Evolutionary conservation across 2,888 invertebrate genomes (phyloP), one percentile per base, ranked within the genome.

Genomic region (Megamerina dolium): DNA sequence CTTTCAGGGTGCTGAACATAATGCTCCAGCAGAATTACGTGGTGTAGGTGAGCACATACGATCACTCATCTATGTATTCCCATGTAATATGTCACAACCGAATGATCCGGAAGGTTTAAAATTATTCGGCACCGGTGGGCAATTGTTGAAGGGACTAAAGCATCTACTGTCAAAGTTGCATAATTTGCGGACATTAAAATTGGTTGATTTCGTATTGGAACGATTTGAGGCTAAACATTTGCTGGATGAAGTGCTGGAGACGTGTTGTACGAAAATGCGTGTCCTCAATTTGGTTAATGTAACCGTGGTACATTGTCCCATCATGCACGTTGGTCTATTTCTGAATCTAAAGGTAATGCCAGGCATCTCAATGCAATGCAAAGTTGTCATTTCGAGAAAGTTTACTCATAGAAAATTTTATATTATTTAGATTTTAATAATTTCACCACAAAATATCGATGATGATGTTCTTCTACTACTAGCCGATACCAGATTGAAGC

Each of bases 121-220:
- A 51, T 73, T 87, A 1, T 86, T 85, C 61, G 89, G 89, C 21
- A 90, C 89, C 1, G 87, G 87, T 5, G 84, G 84, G 41, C 80
- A 82, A 66, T 63, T 84, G 9, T 60, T 85, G 10, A 79, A 76
- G 48, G 78, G 81, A 2, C 64, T 85, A 2, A 84, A 83, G 63
- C 73, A 80, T 46, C 71, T 89, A 4, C 77, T 88, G 73, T 71
- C 75, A 3, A 82, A 83, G 59, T 69, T 90, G 29, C 74, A 72
- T 32, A 75, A 78, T 49, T 64, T 90, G 8, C 76, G 74, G 52
- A 74, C 75, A 5, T 65, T 90, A 30, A 82, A 83, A 57, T 66
- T 90, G 35, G 77, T 82, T 18, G 84, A 90, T 66, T 74, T 90
- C 46, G 80, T 89, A 67, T 66, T 90, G 37, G 83, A 87, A 39